Base-by-base conservation (phyloP, 2,888 invertebrate genomes). In the Eupeodes latifasciatus region DNA sequence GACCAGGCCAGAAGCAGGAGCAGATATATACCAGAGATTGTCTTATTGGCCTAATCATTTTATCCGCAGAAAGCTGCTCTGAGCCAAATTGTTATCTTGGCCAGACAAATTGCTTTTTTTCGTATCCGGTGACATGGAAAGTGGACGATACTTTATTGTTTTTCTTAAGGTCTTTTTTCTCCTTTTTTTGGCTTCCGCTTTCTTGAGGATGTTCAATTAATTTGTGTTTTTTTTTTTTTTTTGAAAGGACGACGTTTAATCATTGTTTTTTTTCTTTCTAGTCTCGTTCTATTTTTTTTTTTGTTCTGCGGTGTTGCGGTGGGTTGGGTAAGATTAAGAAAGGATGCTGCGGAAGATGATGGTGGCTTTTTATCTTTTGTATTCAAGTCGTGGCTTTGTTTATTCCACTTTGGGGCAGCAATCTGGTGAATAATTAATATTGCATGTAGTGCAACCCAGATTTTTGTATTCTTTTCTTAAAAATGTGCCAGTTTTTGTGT, bases 81-180 rank as follows among this genome's bases (percentile, higher is more conserved):
- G 62, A 40, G 61, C 55, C 53, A 69, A 71, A 86, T 82, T 79
- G 82, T 79, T 71, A 79, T 86, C 86, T 64, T 53, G 62, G 71
- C 34, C 51, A 49, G 69, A 79, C 76, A 86, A 86, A 86, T 82
- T 79, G 81, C 51, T 71, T 86, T 82, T 77, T 78, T 78, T 81
- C 61, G 74, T 71, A 49, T 74, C 59, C 79, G 57, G 59, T 74
- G 78, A 83, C 83, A 83, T 66, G 83, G 79, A 67, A 49, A 74
- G 83, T 55, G 83, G 66, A 82, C 78, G 64, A 53, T 83, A 47
- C 51, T 66, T 76, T 59, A 47, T 77, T 77, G 53, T 53, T 69
- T 69, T 57, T 59, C 44, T 64, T 53, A 27, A 14, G 44, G 61
- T 44, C 27, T 67, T 67, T 49, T 16, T 16, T 16, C 14, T 12